Base-by-base conservation (phyloP, 2,113 vertebrate species). In the Oryzias celebensis region DNA sequence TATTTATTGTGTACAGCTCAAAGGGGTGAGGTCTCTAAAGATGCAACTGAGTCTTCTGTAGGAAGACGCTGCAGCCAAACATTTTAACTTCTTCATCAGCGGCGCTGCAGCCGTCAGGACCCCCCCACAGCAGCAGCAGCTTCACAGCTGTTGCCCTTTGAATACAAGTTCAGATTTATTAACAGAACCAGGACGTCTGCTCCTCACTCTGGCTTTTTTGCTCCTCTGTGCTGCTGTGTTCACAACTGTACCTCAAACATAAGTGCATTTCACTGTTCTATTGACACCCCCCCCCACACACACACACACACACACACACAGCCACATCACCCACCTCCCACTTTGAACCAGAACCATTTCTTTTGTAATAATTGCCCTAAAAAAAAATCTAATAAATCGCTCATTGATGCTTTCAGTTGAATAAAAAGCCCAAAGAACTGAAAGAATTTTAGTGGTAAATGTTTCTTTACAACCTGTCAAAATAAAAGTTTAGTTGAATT, bases 1-100 rank as follows among this genome's bases (percentile, higher is more conserved):
- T 89, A 89, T 90, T 86, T 90, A 85, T 87, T 86, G 58, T 69
- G 69, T 84, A 74, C 42, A 73, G 78, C 80, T 73, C 75, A 78
- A 77, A 65, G 42, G 66, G 77, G 17, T 59, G 13, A 15, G 46
- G 28, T 14, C 52, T 23, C 7, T 10, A 6, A n/a, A 48, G 18
- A 47, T 6, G 16, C 10, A 13, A 43, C 16, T 31, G 31, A 26
- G 13, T 42, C 58, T 28, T 31, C 24, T 53, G 52, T 14, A 24
- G 45, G 47, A 36, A 62, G 55, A 64, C 36, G 36, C 36, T 36
- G 31, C 31, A 36, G 7, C 31, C 8, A 36, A 36, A 36, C 8
- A 36, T 10, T 36, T 36, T 7, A 36, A 36, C 31, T 36, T 7
- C 8, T 36, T 36, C 31, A 36, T 10, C 31, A 36, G 31, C 31